Evolutionary conservation across 53 echinoderm and acorn worm species (phyloP).

Genomic region (Actinopyga echinites): DNA sequence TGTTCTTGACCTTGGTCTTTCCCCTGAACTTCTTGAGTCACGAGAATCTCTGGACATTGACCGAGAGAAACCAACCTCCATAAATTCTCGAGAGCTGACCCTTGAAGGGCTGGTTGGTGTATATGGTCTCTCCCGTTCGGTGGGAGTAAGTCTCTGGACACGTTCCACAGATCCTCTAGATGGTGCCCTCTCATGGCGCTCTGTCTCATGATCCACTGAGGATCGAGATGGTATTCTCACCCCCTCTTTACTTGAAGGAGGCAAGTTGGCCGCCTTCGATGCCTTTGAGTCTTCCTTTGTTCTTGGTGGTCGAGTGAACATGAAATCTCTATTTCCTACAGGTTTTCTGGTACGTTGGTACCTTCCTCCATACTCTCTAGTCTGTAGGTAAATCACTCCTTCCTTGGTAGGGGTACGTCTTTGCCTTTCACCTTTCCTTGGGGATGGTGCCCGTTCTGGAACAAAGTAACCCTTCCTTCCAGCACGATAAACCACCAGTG

Average conservation of each 20-base stretch:
- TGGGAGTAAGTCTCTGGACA: constrained; percentile 19
- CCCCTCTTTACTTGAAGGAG: constrained; percentile 28
- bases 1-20: constrained; percentile 1
- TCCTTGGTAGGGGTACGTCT: constrained; percentile 5
- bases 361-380: constrained; percentile 30
- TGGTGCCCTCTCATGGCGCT: background rate
- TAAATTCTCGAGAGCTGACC: constrained; percentile 41
- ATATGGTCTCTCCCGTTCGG: constrained; percentile 18
- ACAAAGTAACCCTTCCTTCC: constrained; percentile 40
- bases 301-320: constrained; percentile 33
- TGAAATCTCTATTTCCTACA: constrained; percentile 23
- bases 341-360: constrained; percentile 17
- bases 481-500: constrained; percentile 30
- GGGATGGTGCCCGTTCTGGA: constrained; percentile 19
- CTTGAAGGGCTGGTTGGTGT: constrained; percentile 41
- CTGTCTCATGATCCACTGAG: background rate
- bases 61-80: constrained; percentile 29
- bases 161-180: constrained; percentile 1
- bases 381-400: constrained; percentile 2
- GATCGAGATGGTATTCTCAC: constrained; percentile 17
- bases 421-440: constrained; percentile 3
- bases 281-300: constrained; percentile 20
- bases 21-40: constrained; percentile 19
- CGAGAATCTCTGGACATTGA: constrained; percentile 34
- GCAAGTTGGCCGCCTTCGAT: constrained; percentile 21